Conservation (phyloP, 2,797 vertebrate species). For the Oryzias sinensis region DNA sequence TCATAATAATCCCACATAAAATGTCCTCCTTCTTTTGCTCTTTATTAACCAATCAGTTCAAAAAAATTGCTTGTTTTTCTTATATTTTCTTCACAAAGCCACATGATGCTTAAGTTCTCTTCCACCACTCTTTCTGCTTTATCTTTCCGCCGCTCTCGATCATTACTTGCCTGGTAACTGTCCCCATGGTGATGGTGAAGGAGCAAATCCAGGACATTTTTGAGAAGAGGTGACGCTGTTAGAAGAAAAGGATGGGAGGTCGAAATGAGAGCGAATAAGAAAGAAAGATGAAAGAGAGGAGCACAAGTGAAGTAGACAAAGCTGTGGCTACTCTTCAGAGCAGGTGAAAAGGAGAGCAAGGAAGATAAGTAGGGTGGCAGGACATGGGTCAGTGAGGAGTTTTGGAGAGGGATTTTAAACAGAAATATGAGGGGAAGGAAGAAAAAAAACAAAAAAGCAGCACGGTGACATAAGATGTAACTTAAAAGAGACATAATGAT, state of each 20-base stretch:
- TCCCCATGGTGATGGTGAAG: conserved; percentile 74
- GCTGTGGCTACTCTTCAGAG: conserved; percentile 16
- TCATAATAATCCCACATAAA: conserved; percentile 15
- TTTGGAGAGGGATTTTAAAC: too few relatives aligned
- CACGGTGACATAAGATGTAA: too few relatives aligned
- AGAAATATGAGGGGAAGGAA: too few relatives aligned
- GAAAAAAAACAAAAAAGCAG: too few relatives aligned
- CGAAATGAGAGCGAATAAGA: conserved; percentile 24
- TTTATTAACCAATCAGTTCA: conserved; percentile 12
- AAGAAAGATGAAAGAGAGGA: conserved; percentile 36
- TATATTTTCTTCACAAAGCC: conserved; percentile 15
- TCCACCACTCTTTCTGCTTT: conserved; percentile 3
- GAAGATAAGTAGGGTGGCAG: background rate
- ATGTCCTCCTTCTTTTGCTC: conserved; percentile 1
- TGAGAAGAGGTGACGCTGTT: conserved; percentile 65
- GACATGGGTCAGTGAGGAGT: too few relatives aligned
- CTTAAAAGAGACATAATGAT: too few relatives aligned
- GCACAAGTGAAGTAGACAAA: conserved; percentile 12
- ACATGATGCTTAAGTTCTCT: conserved; percentile 14
- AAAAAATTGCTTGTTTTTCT: conserved; percentile 5
- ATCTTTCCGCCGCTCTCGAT: conserved; percentile 35
- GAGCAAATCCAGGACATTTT: conserved; percentile 78
- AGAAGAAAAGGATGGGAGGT: conserved; percentile 33
- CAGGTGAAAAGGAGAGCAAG: conserved; percentile 9
- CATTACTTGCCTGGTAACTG: conserved; percentile 74